Evolutionary conservation across 2,113 vertebrate species (phyloP).

Genomic region (Pelecanus crispus): DNA sequence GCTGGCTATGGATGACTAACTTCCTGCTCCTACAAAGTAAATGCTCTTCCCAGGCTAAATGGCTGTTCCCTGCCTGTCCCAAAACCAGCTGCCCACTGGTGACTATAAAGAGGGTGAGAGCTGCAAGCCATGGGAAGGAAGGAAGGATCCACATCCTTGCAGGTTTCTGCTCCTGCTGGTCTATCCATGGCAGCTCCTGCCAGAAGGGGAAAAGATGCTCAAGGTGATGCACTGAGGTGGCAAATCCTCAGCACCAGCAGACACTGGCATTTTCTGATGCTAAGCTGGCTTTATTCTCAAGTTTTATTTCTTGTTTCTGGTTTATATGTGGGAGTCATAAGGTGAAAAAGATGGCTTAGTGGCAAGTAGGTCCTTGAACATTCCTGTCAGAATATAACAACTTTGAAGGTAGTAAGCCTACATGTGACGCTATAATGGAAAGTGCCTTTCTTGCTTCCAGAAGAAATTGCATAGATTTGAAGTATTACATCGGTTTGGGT

Average conservation of each 20-base stretch:
- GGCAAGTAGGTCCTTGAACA: background rate
- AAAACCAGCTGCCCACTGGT: background rate
- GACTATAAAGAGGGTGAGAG: background rate
- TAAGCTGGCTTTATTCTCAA: background rate
- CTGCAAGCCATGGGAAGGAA: background rate
- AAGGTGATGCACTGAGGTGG: background rate
- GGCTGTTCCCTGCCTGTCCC: background rate
- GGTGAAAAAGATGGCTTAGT: background rate
- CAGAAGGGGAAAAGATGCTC: background rate
- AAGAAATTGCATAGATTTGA: background rate
- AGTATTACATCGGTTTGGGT: background rate
- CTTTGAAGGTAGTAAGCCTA: background rate
- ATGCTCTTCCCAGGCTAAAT: background rate
- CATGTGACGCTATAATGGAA: background rate
- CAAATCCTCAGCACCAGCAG: background rate
- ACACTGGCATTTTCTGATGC: background rate
- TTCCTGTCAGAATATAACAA: background rate
- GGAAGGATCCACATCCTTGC: fast-evolving
- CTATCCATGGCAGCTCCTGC: background rate
- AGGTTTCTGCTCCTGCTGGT: background rate
- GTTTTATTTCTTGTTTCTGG: background rate
- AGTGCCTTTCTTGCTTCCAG: background rate
- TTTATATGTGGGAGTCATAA: background rate
- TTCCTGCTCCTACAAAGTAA: background rate
- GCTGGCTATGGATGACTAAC: background rate